Base-by-base conservation (phyloP, 2,797 vertebrate genomes). In the Erpetoichthys calabaricus region DNA sequence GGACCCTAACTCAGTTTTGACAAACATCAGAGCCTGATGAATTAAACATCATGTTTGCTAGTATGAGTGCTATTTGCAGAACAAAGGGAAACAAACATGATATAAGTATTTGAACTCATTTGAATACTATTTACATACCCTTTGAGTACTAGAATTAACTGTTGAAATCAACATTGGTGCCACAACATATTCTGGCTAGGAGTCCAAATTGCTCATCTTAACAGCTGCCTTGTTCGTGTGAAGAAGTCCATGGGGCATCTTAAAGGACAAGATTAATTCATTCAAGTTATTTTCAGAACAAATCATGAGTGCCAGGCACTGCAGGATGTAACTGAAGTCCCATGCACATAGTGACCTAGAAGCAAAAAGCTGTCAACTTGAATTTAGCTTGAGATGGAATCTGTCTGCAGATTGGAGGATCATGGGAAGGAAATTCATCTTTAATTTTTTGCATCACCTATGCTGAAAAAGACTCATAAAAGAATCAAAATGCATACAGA, bases 21-120 rank as follows among this genome's bases (percentile, higher is more conserved):
- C 63, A 65, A 62, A 64, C 57, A 57, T 57, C 54, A 60, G 52
- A 57, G 52, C 42, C 45, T 62, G 60, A 65, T 65, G 60, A 65
- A 65, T 65, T 56, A 64, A 64, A 62, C 57, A 64, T 61, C 44
- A 42, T 10, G 46, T 47, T 51, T 58, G 51, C 53, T 25, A 41
- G 53, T 41, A 43, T 54, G 53, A 43, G 41, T 54, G 53, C 53
- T 54, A 54, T 54, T 54, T 54, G 53, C 50, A 56, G 54, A 42
- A 41, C 45, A 53, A 49, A 59, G 51, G 44, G 50, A 62, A 25
- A 57, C 57, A 55, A 59, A 59, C 55, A 57, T 59, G 49, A 61
- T 56, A 56, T 57, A 52, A 25, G 45, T 51, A 45, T 46, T 57
- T 56, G 46, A 42, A 44, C 56, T 60, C 41, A 56, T 64, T 56